Percentiles rank a stretch among this genome's conserved stretches.
phyloP scores from a whole-genome alignment of 2,797 vertebrate genomes.

The Micrastur ruficollis region DNA sequence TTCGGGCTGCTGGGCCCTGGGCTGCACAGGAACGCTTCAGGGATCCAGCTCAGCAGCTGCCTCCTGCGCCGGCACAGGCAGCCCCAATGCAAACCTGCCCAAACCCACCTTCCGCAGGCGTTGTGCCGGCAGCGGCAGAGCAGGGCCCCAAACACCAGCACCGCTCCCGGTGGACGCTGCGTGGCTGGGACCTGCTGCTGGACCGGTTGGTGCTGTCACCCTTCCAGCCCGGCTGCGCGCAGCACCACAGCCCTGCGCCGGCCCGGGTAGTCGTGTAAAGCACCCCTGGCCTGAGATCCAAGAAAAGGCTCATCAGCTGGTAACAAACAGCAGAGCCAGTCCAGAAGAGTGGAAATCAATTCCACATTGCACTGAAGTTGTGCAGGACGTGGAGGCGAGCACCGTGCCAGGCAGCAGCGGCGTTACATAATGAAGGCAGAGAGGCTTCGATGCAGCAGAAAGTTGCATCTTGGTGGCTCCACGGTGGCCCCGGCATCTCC shows the following conservation, averaged over 20 bases:
- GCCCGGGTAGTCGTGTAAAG: fast-evolving
- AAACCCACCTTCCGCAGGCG: background rate
- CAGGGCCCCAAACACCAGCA: background rate
- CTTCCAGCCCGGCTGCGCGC: background rate
- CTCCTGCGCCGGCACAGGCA: background rate
- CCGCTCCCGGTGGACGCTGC: fast-evolving
- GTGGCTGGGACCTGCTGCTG: fast-evolving
- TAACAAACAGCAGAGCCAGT: background rate
- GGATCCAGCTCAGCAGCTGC: background rate
- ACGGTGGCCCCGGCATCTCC: background rate
- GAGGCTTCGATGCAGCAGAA: slow-evolving; percentile 37
- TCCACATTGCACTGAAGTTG: background rate
- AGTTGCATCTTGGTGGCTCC: slow-evolving; percentile 16
- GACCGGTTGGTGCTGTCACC: background rate
- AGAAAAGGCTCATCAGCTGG: background rate
- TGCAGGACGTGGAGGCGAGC: slow-evolving; percentile 38
- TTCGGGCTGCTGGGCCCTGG: background rate
- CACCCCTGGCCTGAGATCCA: background rate
- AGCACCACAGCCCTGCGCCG: fast-evolving
- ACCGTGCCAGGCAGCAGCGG: slow-evolving; percentile 29
- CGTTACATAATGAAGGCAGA: slow-evolving; percentile 50
- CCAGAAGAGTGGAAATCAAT: background rate
- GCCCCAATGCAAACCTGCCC: background rate
- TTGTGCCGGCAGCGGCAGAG: fast-evolving
- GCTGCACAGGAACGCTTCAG: fast-evolving